Percentiles rank a stretch among this genome's conserved stretches.
These are phyloP conservation scores for Ophraella communa DNA, from an alignment of 2,888 invertebrate species.

Conservation along the genomic window DNA sequence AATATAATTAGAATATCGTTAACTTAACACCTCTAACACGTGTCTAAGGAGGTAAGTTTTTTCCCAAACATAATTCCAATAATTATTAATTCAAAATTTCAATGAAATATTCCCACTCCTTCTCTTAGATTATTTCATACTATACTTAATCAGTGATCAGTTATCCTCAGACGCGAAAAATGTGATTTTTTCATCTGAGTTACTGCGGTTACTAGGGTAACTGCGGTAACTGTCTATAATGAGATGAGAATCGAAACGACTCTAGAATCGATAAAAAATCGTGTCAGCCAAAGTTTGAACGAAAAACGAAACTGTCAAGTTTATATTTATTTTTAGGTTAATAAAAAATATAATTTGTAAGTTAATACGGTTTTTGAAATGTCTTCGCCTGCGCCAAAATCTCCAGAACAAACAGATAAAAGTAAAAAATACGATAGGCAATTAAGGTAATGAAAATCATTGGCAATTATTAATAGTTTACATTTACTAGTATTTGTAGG, in stretches of 20 bases:
- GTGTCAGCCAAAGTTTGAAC: too few species aligned
- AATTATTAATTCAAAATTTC: background rate
- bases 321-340: background rate
- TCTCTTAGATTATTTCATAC: too few species aligned
- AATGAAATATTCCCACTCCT: too few species aligned
- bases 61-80: background rate
- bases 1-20: background rate
- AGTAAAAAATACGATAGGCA: conserved; percentile 79
- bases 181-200: too few species aligned
- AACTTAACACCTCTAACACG: background rate
- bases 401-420: conserved; percentile 72
- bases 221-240: too few species aligned
- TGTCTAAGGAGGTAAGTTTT: background rate
- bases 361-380: conserved; percentile 49
- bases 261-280: too few species aligned
- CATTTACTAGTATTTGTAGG: conserved; percentile 58
- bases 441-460: conserved; percentile 57
- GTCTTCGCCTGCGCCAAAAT: conserved; percentile 72
- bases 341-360: background rate
- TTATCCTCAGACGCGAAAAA: too few species aligned
- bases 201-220: too few species aligned
- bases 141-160: too few species aligned
- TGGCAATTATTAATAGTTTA: background rate
- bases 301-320: background rate
- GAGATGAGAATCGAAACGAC: too few species aligned